A percentile compares a stretch with the other conserved stretches of the same genome.
Conservation (phyloP, 2,113 vertebrate species). For the Pachyramphus minor region DNA sequence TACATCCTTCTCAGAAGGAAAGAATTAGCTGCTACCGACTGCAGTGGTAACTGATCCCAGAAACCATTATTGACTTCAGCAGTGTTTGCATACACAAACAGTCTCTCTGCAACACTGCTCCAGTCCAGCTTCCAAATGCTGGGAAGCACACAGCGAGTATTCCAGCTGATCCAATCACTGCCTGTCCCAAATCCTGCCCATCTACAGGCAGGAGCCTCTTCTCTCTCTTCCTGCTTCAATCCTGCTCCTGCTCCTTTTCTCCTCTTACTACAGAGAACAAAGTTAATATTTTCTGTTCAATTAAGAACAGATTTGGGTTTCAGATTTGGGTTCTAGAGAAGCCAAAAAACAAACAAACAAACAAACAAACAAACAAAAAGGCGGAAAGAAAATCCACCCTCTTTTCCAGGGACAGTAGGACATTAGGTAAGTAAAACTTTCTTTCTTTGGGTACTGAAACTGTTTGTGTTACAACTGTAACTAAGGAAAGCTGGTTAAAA, state of each 20-base stretch:
- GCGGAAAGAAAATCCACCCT: neutral
- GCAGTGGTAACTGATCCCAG: neutral
- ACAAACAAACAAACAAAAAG: too few relatives aligned
- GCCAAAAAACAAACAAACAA: neutral
- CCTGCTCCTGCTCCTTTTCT: neutral
- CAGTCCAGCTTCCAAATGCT: neutral
- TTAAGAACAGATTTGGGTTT: too few relatives aligned
- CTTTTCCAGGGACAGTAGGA: accelerated
- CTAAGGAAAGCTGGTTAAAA: neutral
- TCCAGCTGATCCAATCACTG: accelerated
- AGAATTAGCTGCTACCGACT: neutral
- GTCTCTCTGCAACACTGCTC: neutral
- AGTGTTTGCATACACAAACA: neutral
- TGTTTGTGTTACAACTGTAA: neutral
- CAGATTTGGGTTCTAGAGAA: neutral
- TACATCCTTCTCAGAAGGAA: neutral
- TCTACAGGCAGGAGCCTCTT: neutral
- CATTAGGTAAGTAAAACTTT: accelerated
- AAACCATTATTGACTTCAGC: neutral
- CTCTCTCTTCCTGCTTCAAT: neutral
- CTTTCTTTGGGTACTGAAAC: neutral
- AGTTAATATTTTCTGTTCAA: too few relatives aligned
- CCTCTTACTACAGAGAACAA: neutral
- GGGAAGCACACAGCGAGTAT: neutral
- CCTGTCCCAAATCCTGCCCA: neutral